These are phyloP conservation scores for Sternotherus odoratus DNA, from an alignment of 2,797 vertebrate species.

Conservation along the genomic window DNA sequence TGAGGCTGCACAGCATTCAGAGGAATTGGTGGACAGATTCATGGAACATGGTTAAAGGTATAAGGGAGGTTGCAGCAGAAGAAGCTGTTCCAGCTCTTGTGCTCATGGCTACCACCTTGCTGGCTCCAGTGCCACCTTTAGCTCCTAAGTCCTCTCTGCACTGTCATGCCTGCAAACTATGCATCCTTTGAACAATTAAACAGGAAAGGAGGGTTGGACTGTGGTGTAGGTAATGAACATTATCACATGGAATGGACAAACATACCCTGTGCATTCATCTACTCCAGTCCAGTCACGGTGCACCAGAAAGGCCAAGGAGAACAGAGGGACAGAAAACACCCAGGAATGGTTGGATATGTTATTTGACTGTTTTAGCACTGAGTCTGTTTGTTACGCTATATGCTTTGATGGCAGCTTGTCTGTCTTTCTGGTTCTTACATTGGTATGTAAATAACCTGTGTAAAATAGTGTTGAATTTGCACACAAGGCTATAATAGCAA, in stretches of 20 bases:
- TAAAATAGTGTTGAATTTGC: background rate
- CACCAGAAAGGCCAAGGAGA: background rate
- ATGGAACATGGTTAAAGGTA: background rate
- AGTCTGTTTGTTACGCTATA: background rate
- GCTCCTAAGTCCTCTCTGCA: background rate
- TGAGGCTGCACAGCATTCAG: background rate
- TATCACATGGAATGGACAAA: background rate
- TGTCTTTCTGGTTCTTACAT: background rate
- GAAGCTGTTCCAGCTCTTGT: background rate
- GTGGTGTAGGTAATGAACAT: background rate
- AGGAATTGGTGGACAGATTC: background rate
- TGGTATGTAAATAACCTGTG: background rate
- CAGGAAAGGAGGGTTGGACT: background rate
- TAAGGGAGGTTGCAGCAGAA: background rate
- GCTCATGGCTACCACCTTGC: background rate
- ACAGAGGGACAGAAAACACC: background rate
- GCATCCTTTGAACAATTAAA: background rate
- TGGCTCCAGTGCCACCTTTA: background rate
- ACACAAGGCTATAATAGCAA: background rate
- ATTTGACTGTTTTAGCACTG: background rate
- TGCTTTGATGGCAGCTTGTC: background rate
- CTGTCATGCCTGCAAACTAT: background rate
- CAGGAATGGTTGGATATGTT: too few species aligned
- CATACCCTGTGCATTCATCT: background rate
- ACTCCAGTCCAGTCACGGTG: background rate